Evolutionary conservation across 2,113 vertebrate species (phyloP), one percentile per base, ranked within the genome.

Genomic region (Alces alces): DNA sequence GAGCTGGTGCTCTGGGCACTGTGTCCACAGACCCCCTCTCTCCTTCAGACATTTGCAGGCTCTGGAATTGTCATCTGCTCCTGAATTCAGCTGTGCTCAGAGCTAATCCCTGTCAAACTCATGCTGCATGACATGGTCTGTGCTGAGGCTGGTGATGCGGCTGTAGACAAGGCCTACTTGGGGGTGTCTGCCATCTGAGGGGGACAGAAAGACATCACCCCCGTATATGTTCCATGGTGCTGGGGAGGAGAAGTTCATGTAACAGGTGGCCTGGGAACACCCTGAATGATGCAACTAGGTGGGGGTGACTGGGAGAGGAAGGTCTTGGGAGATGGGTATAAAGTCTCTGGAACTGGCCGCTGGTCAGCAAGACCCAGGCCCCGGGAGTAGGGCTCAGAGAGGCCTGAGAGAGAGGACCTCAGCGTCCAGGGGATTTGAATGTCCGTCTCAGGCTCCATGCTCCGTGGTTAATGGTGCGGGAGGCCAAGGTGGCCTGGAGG

Each of bases 191-290:
- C 61, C 27, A 1, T 84, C 76, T 80, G 27, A 83, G 16, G 28
- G 16, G n/a, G 61, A 3, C 33, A n/a, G 60, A 33, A 45, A 11
- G 87, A 70, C 52, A 1, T 55, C 50, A 33, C 45, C 21, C 6
- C 5, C 4, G 6, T 36, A 0, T 16, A 6, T 66, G 6, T 30
- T 9, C 19, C 23, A 39, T 0, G 1, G 70, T 76, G 27, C 55
- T 4, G 3, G 60, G 50, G 50, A 79, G 50, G 54, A 58, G 73
- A 60, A 55, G 64, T 23, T 82, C 50, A 16, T 6, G 33, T 45
- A 33, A 15, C 1, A 7, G 21, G 78, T 47, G 55, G 54, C 64
- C 9, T 5, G 78, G 73, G 61, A 85, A 82, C 66, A 50, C 16
- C 5, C 28, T 54, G 80, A 36, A 19, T 12, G 36, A 55, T 33